Base-by-base conservation (phyloP, 2,797 vertebrate species). In the Gallinago nigripennis region DNA sequence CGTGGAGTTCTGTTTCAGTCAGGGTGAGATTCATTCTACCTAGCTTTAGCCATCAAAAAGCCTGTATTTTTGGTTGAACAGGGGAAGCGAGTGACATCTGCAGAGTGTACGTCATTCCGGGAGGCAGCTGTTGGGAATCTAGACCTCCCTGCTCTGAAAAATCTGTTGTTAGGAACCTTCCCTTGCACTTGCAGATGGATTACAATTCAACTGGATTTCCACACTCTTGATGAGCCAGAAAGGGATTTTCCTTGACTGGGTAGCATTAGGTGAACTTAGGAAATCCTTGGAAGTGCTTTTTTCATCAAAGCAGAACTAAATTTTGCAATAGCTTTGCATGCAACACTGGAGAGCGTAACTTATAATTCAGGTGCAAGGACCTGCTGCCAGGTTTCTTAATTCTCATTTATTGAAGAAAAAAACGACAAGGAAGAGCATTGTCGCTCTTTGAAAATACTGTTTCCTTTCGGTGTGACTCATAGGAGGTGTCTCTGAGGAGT, bases 391-490 rank as follows among this genome's bases (percentile, higher is more conserved):
- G 48, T 95, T 69, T 66, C 68, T 92, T 31, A 4, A 0, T 94
- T 91, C 69, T 58, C 72, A 50, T 24, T 90, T 77, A 53, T 12
- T 64, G 51, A 76, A 82, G 58, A 54, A 75, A 92, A 92, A 80
- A 30, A 5, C 68, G 72, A 82, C 43, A 91, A 90, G 69, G 56
- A 84, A 53, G 39, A 75, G 30, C 56, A 54, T 37, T 92, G 77
- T 88, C 46, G n/a, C n/a, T 73, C 33, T 71, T 90, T 68, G 57
- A 92, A 86, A 92, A 78, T 51, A 27, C 70, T 41, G 14, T 63
- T 92, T 95, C 71, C 33, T 92, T 93, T 92, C 43, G 82, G 75
- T 66, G 78, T 54, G 41, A n/a, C 56, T 75, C 85, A 53, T 77
- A 89, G 79, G 77, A 95, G 89, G 46, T 85, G 46, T 80, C 73